Evolutionary conservation across 2,113 vertebrate species (phyloP), one percentile per base, ranked within the genome.

Genomic region (Oreochromis aureus): DNA sequence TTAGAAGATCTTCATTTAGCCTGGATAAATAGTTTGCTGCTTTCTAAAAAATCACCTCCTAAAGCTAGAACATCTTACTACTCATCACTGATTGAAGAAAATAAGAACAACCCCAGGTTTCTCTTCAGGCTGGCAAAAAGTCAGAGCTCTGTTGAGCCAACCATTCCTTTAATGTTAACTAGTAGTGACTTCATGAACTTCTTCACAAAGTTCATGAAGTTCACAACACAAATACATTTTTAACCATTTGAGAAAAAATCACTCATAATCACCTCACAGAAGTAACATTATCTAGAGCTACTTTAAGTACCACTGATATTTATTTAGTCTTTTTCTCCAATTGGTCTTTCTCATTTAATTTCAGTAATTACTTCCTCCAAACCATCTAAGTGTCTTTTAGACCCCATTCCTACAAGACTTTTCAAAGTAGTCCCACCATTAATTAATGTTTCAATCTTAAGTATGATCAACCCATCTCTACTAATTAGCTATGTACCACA

Each of bases 351-450:
- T 59, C 13, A 32, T 16, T 32, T 32, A 59, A 18, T 7, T 59
- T 5, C 1, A 59, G 1, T 59, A 30, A 59, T 30, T 16, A 30
- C 56, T 59, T 59, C 27, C 56, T 59, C 27, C 56, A 59, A 59
- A 30, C 24, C 4, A 6, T 16, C 7, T 0, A 16, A 0, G 13
- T 30, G 3, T 59, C 27, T 58, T 58, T 27, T 15, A 27, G 22
- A 58, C 55, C 22, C 22, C 22, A 58, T 58, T 58, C 55, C 22
- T 58, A 58, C 22, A 58, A 58, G 0, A 7, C 55, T 27, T 11
- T 0, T 56, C 22, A 56, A 56, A 56, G 22, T 3, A 8, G 24
- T 27, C 12, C 55, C 0, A 0, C 3, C 2, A 0, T 27, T 58
- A 27, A 27, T 58, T 27, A 58, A 58, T 27, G 0, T 24, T 27